Evolutionary conservation across 2,797 vertebrate species (phyloP), one percentile per base, ranked within the genome.

Genomic region (Trachops cirrhosus): DNA sequence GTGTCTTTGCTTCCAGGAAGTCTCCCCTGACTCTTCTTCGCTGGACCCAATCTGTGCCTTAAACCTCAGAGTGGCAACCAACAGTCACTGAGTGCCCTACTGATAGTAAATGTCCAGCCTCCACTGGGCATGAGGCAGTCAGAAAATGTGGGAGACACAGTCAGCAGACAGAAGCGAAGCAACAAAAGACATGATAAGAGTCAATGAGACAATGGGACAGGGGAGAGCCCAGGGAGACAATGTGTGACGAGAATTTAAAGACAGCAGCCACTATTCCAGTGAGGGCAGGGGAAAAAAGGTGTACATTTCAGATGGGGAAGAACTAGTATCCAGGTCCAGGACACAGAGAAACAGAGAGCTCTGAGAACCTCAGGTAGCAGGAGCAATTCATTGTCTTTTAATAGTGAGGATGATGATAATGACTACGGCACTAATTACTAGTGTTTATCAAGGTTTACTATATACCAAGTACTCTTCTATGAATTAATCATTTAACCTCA

Each of bases 1-100:
- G 39, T 46, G 39, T 77, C 68, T 91, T 52, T n/a, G 86, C 90
- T 87, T 90, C 73, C 74, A 71, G 78, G n/a, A 96, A 92, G 73
- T 83, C 89, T 87, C 79, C 16, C 82, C 18, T 59, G 11, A 86
- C 44, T 41, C 71, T 87, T 86, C 94, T 79, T 85, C 48, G 22
- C 34, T 93, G 18, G 10, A 89, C 59, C 32, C 62, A 80, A 77
- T 41, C 21, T 9, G 64, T 87, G n/a, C 52, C 41, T 71, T 93
- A 89, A 77, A 87, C 44, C 74, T 84, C 57, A 86, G 67, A 71
- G 37, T 26, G 24, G 24, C n/a, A 62, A 62, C 22, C 73, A 78
- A 59, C 12, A 80, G 68, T 71, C 59, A 75, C 2, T 19, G 22
- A 73, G 39, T 22, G 34, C 3, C 57, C 54, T 78, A 50, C 14